phyloP scores from a whole-genome alignment of 2,888 invertebrate genomes.

The Imbricaverruca yamaguchii region DNA sequence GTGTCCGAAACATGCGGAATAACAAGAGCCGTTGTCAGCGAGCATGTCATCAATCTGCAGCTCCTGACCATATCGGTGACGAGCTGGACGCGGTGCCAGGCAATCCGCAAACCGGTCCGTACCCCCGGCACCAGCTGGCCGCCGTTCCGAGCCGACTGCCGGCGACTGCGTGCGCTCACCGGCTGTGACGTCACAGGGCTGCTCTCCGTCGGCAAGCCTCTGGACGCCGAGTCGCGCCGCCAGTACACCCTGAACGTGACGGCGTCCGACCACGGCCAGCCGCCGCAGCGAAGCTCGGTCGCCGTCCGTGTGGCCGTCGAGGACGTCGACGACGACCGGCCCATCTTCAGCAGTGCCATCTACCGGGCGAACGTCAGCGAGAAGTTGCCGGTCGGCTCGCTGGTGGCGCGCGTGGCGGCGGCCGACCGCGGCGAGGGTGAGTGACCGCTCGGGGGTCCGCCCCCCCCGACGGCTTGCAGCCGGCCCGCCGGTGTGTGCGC shows the following conservation, averaged over 20 bases:
- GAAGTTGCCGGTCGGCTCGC: not conserved
- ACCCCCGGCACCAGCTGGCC: not conserved
- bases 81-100: no score
- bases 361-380: constrained; percentile 62
- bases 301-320: constrained; percentile 72
- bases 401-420: constrained; percentile 50
- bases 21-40: not conserved
- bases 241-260: constrained; percentile 66
- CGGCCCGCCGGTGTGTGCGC: no score
- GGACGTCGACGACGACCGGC: constrained; percentile 89
- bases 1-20: not conserved
- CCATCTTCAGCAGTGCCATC: constrained; percentile 77
- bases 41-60: no score
- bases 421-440: constrained; percentile 47
- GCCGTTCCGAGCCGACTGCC: not conserved
- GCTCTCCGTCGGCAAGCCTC: not conserved
- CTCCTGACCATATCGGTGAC: not conserved
- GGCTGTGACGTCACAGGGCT: not conserved
- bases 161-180: not conserved
- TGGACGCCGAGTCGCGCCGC: constrained; percentile 57
- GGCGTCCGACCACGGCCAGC: constrained; percentile 77
- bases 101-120: not conserved
- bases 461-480: no score
- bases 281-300: constrained; percentile 64
- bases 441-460: no score